Conservation (phyloP, 2,888 invertebrate genomes). For the Gymnocheta viridis region DNA sequence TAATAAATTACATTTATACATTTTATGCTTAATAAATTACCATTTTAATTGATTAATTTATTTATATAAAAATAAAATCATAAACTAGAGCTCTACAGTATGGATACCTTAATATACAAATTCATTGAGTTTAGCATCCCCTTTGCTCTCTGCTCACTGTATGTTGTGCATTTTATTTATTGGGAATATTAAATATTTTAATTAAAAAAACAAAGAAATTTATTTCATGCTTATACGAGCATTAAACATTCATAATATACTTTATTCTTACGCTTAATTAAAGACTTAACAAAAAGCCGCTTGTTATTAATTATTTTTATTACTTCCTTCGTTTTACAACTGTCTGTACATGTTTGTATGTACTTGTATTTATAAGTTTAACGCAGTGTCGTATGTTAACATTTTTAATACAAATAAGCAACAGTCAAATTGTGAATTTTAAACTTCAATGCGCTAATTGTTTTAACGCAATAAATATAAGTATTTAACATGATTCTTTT, state of each 20-base stretch:
- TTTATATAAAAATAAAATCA: neutral
- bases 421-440: slow-evolving; percentile 14
- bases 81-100: neutral
- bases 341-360: slow-evolving; percentile 1
- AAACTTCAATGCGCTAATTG: slow-evolving; percentile 43
- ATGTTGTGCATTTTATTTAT: neutral
- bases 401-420: slow-evolving; percentile 32
- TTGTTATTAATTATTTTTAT: slow-evolving; percentile 56
- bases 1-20: neutral
- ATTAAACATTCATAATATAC: slow-evolving; percentile 14
- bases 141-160: neutral
- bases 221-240: neutral
- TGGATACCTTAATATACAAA: neutral
- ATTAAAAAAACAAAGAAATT: slow-evolving; percentile 6
- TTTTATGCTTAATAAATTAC: neutral
- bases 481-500: neutral
- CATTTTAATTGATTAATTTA: neutral
- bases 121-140: neutral
- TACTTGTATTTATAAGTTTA: slow-evolving; percentile 1
- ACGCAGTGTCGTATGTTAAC: neutral
- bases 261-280: slow-evolving; percentile 51
- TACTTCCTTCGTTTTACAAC: slow-evolving; percentile 20
- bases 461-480: slow-evolving; percentile 22
- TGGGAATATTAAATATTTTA: neutral
- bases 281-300: slow-evolving; percentile 28